Percentiles rank a stretch among this genome's conserved stretches.
Conservation (phyloP, 2,113 vertebrate species). For the Nicator chloris region DNA sequence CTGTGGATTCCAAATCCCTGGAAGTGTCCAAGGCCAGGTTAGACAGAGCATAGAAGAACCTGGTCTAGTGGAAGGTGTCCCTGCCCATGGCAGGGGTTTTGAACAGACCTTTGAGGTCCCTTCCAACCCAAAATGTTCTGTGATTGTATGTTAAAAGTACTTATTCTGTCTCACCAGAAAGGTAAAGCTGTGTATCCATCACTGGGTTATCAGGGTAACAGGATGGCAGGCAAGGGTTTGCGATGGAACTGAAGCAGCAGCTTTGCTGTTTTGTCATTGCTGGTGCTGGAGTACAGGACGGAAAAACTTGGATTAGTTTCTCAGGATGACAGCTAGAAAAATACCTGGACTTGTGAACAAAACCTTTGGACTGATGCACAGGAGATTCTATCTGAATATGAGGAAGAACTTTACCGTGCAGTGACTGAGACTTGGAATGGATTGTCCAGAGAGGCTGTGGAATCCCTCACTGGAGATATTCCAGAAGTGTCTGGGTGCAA, state of each 20-base stretch:
- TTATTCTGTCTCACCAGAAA: background rate
- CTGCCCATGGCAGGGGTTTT: background rate
- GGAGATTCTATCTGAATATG: background rate
- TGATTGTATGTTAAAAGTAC: background rate
- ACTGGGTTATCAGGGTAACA: background rate
- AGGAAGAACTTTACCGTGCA: background rate
- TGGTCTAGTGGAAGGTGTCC: background rate
- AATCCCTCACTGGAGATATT: background rate
- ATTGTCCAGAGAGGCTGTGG: background rate
- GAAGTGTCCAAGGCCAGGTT: background rate
- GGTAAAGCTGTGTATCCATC: background rate
- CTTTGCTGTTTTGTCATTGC: background rate
- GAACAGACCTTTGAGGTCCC: background rate
- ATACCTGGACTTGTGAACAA: background rate
- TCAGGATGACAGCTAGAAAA: background rate
- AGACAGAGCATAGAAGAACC: background rate
- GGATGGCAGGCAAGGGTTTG: background rate
- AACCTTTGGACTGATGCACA: background rate
- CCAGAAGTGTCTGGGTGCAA: background rate
- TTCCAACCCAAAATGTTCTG: background rate
- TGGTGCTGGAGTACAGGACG: background rate
- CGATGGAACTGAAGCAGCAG: background rate
- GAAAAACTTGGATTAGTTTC: background rate
- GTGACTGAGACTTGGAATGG: background rate
- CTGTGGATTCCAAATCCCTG: background rate